Base-by-base conservation (phyloP, 2,888 invertebrate genomes). In the Sialis fuliginosa region DNA sequence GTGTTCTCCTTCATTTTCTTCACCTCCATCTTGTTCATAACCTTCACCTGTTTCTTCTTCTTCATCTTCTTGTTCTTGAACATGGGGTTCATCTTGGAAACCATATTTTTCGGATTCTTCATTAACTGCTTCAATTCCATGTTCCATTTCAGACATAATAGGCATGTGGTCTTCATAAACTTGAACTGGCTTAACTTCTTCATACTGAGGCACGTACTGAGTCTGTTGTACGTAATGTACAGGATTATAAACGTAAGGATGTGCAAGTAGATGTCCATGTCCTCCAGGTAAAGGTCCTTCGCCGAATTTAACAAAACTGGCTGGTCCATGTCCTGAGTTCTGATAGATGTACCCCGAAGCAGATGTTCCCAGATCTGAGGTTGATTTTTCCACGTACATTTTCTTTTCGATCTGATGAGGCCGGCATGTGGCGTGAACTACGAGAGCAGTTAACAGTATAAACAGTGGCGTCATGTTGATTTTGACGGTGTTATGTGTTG, bases 271-370 rank as follows among this genome's bases (percentile, higher is more conserved):
- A 4, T 22, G 22, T 70, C 62, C 33, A 5, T 22, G 10, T 9
- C 9, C 31, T 31, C 39, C 39, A 22, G 48, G 47, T 4, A 33
- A 44, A 54, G 69, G 68, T 51, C 61, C 64, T 48, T 67, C 68
- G 32, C 65, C 67, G 63, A 71, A 64, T 55, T 68, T 62, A 13
- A 68, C 60, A 43, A 72, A 69, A 52, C 67, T 68, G 4, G 64
- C 67, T 1, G 69, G 67, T 0, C 70, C 68, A 37, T 69, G 63
- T 49, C 62, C 65, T 48, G 68, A 65, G 55, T 70, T 70, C 52
- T 68, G 68, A 58, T 71, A 71, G 35, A 71, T 67, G 58, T 72
- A 77, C 1, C 74, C 76, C 0, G 72, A 70, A 1, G 74, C 75
- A 0, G 74, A 74, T 1, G 72, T 70, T 50, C 72, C 73, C 34